A percentile compares a stretch with the other conserved stretches of the same genome.
These are phyloP conservation scores for Rhabdomys dilectus DNA, from an alignment of 2,113 vertebrate genomes.

Conservation along the genomic window DNA sequence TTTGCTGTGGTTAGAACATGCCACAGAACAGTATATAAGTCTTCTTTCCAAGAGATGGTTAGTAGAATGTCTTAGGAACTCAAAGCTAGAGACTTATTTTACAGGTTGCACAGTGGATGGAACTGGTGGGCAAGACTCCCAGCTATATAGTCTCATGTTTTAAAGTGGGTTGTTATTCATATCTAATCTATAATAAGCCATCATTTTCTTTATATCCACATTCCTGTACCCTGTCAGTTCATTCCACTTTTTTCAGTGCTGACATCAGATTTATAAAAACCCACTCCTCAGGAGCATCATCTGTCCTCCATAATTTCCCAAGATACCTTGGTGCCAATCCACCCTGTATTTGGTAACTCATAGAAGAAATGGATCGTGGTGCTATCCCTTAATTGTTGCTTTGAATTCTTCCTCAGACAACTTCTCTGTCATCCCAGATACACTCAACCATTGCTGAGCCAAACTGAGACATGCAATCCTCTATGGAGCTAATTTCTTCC, in stretches of 20 bases:
- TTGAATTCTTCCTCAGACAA: neutral
- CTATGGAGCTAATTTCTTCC: neutral
- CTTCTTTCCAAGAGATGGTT: neutral
- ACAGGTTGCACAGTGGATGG: neutral
- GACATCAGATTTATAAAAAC: neutral
- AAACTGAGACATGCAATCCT: neutral
- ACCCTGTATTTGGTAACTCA: neutral
- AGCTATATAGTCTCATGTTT: neutral
- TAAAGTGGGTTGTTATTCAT: neutral
- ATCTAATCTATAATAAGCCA: neutral
- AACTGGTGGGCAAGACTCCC: neutral
- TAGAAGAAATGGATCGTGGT: neutral
- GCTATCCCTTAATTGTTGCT: neutral
- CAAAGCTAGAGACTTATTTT: neutral
- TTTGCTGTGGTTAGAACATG: neutral
- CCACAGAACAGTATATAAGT: neutral
- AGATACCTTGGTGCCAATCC: neutral
- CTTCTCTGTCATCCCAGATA: neutral
- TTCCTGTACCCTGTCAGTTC: neutral
- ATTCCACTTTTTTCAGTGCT: neutral
- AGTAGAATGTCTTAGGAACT: neutral
- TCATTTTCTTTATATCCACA: neutral
- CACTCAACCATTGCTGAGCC: neutral
- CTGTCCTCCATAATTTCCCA: neutral
- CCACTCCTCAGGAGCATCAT: neutral